A percentile compares a stretch with the other conserved stretches of the same genome.
Conservation (phyloP, 2,797 vertebrate species). For the Ispidina lecontei region DNA sequence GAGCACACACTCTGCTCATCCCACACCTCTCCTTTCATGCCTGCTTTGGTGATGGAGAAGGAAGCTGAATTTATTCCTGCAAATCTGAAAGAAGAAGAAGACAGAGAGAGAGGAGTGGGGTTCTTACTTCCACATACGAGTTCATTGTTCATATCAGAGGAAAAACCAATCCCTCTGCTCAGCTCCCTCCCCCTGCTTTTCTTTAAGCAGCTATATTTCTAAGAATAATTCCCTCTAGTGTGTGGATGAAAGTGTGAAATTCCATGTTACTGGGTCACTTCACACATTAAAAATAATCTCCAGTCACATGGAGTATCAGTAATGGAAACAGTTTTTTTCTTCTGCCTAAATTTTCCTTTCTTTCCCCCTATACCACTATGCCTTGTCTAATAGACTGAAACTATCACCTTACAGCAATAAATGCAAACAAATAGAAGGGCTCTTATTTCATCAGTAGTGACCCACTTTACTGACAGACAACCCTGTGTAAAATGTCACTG, state of each 20-base stretch:
- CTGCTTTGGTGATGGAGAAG: neutral
- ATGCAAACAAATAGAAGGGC: neutral
- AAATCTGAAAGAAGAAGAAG: neutral
- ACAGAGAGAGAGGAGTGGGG: neutral
- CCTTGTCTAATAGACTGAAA: neutral
- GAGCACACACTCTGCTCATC: neutral
- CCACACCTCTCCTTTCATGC: neutral
- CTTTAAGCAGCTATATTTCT: conserved; percentile 24
- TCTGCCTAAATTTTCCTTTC: neutral
- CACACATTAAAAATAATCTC: conserved; percentile 46
- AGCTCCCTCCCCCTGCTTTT: neutral
- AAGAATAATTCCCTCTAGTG: conserved; percentile 50
- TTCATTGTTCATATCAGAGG: neutral
- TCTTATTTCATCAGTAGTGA: neutral
- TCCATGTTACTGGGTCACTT: conserved; percentile 43
- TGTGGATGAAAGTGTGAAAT: conserved; percentile 1
- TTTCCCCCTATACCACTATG: neutral
- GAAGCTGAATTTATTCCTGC: neutral
- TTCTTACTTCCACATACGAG: neutral
- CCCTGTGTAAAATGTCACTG: neutral
- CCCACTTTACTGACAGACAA: neutral
- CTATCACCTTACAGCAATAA: neutral
- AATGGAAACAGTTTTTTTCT: neutral
- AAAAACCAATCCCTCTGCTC: neutral
- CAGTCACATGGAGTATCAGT: neutral